Base-by-base conservation (phyloP, 30 jellyfish, hydroid and myxozoan species). In the Catostylus mosaicus region DNA sequence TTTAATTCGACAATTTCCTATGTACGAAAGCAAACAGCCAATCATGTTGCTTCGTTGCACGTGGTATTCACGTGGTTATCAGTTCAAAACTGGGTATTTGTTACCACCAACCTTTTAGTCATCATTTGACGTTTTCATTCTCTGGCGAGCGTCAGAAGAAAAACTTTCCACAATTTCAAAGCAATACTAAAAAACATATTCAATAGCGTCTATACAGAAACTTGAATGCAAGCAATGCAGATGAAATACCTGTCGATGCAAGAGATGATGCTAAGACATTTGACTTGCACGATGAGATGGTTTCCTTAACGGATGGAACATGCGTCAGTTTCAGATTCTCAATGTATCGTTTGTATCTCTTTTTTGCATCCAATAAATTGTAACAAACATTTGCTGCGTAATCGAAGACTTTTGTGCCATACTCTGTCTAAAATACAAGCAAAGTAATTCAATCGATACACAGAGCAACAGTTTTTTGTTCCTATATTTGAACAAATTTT, bases 341-440 rank as follows among this genome's bases (percentile, higher is more conserved):
- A 22, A 93, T 29, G 76, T 93, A 93, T 68, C 96, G 59, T 11
- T 62, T 48, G 86, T 93, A 93, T 24, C 89, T 83, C 50, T 80
- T 66, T 43, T 70, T 56, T 33, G 82, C 59, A 61, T 69, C 84
- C 72, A 93, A 66, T 70, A 71, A n/a, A 35, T 87, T 81, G 73
- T 61, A 93, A 63, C 98, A 93, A 59, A 34, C 62, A 43, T 86
- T 46, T 29, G 98, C 94, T 7, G 85, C 78, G 36, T 43, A 30
- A 30, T 86, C 95, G 61, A 85, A 92, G 48, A 93, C 14, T 86
- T 78, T 74, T 19, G 86, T 83, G 0, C 94, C 96, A 68, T 88
- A 77, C 22, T 77, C 96, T 38, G 90, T 70, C 98, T 92, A 73
- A 24, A 65, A 69, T 19, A 57, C 1, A 3, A 48, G n/a, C n/a